These are phyloP conservation scores for Caenorhabditis sp. DNA, from an alignment of 2,888 invertebrate species.

Conservation along the genomic window DNA sequence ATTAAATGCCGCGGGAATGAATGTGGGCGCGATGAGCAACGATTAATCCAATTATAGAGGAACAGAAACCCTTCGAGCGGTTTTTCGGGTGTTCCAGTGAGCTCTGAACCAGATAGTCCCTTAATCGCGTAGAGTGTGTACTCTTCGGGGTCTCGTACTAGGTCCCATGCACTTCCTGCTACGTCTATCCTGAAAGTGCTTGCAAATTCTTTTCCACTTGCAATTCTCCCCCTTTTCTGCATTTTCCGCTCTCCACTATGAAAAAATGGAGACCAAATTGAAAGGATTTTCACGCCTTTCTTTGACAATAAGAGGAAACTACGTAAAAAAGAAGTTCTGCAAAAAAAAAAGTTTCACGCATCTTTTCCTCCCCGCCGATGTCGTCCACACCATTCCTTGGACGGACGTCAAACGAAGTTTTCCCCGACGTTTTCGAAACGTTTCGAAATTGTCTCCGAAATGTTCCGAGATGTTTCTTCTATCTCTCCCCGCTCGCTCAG, in stretches of 20 bases:
- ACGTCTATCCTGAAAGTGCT: not conserved
- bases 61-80: not conserved
- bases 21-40: slow-evolving; percentile 16
- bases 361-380: slow-evolving; percentile 11
- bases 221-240: not conserved
- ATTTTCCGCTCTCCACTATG: not conserved
- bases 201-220: not conserved
- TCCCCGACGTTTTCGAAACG: slow-evolving; percentile 24
- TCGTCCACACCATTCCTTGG: slow-evolving; percentile 38
- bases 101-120: not conserved
- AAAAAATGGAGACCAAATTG: not conserved
- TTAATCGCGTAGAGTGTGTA: not conserved
- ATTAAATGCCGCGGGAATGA: not conserved
- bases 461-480: not conserved
- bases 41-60: slow-evolving; percentile 4
- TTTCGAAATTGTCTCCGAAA: not conserved
- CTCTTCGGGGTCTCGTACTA: not conserved
- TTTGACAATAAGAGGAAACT: not conserved
- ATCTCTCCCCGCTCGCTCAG: not conserved
- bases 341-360: too few relatives aligned
- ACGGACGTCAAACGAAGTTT: slow-evolving; percentile 35
- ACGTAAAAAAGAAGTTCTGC: slow-evolving; percentile 24
- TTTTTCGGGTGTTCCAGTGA: not conserved
- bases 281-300: slow-evolving; percentile 4
- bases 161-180: not conserved